These are phyloP conservation scores for Pachypanchax playfairii DNA, from an alignment of 2,113 vertebrate species.

Conservation along the genomic window DNA sequence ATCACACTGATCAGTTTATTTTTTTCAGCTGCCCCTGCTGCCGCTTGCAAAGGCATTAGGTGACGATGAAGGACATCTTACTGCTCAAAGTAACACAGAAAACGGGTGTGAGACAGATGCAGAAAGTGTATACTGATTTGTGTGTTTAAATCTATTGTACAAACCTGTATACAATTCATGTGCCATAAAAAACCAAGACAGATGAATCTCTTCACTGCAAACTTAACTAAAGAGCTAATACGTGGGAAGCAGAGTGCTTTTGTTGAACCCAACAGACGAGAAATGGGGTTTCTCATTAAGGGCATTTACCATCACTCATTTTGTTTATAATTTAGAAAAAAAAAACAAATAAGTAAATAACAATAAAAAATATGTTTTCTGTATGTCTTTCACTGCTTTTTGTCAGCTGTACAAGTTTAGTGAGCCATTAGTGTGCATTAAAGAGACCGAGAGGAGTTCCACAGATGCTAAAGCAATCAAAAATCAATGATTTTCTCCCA, in stretches of 20 bases:
- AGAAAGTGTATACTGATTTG: constrained; percentile 28
- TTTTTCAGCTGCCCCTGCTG: constrained; percentile 70
- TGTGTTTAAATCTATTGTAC: constrained; percentile 56
- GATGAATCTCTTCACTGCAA: constrained; percentile 63
- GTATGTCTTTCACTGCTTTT: constrained; percentile 61
- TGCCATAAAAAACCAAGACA: constrained; percentile 75
- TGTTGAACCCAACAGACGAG: constrained; percentile 49
- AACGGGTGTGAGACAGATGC: constrained; percentile 17
- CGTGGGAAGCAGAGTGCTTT: constrained; percentile 44
- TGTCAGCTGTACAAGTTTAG: constrained; percentile 31
- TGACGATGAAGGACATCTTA: constrained; percentile 42
- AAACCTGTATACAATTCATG: constrained; percentile 55
- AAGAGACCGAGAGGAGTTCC: constrained; percentile 26
- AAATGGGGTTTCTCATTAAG: constrained; percentile 17
- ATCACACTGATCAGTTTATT: constrained; percentile 40
- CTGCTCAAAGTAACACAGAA: constrained; percentile 42
- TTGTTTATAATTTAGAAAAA: constrained; percentile 33
- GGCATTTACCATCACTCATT: constrained; percentile 35
- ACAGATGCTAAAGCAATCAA: constrained; percentile 66
- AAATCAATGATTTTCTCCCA: constrained; percentile 45
- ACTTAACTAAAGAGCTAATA: constrained; percentile 69
- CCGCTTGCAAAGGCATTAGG: constrained; percentile 56
- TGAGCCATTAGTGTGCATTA: constrained; percentile 32
- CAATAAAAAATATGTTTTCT: constrained; percentile 13
- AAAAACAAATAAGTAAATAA: not conserved